A percentile compares a stretch with the other conserved stretches of the same genome.
Conservation (phyloP, 1,140 invertebrate genomes). For the Oedothorax gibbosus region DNA sequence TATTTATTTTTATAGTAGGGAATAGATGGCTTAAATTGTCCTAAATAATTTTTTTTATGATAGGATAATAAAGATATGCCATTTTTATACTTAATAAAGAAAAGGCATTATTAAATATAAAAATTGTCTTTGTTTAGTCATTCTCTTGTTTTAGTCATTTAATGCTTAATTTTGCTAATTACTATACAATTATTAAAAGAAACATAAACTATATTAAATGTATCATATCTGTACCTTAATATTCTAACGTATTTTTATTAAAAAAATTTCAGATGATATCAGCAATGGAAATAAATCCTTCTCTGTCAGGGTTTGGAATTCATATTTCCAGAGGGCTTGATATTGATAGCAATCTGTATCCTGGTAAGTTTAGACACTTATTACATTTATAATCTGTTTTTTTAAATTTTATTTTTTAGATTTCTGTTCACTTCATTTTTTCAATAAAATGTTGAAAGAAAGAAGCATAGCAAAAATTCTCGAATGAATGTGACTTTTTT, state of each 20-base stretch:
- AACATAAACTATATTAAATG: background rate
- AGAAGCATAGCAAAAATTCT: too few species aligned
- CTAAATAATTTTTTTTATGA: background rate
- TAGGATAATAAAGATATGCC: too few species aligned
- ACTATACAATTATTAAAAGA: background rate
- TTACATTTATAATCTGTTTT: too few species aligned
- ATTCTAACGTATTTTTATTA: conserved; percentile 22
- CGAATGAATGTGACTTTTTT: too few species aligned
- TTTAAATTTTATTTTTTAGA: background rate
- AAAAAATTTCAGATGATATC: conserved; percentile 57
- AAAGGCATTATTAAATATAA: background rate
- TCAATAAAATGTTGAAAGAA: too few species aligned
- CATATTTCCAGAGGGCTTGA: conserved; percentile 65
- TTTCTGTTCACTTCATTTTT: background rate
- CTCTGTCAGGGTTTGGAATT: conserved; percentile 66
- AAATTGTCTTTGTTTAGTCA: background rate
- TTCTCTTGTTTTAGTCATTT: background rate
- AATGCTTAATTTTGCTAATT: background rate
- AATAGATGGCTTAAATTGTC: background rate
- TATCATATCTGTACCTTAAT: background rate
- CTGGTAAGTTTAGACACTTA: conserved; percentile 62
- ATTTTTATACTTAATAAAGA: too few species aligned
- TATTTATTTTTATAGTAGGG: background rate
- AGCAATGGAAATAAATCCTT: conserved; percentile 26
- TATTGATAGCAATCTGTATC: conserved; percentile 69